Conservation (phyloP, 1,140 invertebrate genomes). For the Zaprionus tsacasi region DNA sequence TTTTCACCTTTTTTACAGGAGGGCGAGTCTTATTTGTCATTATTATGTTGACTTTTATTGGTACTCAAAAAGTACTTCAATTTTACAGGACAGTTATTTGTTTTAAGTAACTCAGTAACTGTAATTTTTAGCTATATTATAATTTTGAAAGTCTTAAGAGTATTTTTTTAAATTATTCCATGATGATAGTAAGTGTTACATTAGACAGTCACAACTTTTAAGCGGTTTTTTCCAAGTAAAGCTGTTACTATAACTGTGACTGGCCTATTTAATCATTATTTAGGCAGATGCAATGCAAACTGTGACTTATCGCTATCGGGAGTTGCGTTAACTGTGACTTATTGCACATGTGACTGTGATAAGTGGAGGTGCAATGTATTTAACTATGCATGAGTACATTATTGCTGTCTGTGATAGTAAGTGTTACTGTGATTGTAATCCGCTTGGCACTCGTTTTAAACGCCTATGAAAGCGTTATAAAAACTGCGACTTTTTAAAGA, state of each 20-base stretch:
- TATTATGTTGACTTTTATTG: background rate
- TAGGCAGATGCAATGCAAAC: too few relatives aligned
- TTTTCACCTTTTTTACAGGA: background rate
- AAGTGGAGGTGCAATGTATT: too few relatives aligned
- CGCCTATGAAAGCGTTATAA: too few relatives aligned
- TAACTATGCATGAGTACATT: too few relatives aligned
- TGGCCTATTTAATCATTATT: too few relatives aligned
- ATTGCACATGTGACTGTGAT: background rate
- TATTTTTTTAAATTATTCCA: too few relatives aligned
- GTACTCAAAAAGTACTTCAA: background rate
- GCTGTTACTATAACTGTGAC: background rate
- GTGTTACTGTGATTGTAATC: constrained; percentile 11
- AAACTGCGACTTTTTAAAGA: background rate
- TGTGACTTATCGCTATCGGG: too few relatives aligned
- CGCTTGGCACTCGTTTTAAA: too few relatives aligned
- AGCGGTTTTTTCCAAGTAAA: background rate
- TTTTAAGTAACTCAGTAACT: background rate
- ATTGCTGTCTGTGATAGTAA: background rate
- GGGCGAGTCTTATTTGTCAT: background rate
- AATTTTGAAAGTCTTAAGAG: too few relatives aligned
- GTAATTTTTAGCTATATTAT: too few relatives aligned
- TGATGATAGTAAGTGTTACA: background rate
- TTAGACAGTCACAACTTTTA: background rate
- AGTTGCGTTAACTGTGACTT: too few relatives aligned
- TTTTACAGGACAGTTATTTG: background rate